Evolutionary conservation across 2,113 vertebrate genomes (phyloP).

Genomic region (Synchiropus splendidus): DNA sequence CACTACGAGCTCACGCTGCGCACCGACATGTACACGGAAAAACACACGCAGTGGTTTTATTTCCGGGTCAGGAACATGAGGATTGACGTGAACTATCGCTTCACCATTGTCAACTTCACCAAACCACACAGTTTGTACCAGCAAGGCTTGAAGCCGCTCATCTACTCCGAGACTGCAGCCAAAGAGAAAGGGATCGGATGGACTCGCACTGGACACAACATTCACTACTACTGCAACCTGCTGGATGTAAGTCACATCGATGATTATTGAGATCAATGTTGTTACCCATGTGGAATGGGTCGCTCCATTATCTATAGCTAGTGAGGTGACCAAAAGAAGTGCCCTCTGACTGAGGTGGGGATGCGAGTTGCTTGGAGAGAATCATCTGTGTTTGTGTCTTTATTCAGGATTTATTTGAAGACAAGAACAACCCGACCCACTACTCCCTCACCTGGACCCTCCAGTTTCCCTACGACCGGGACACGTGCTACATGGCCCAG

Average conservation of each 20-base stretch:
- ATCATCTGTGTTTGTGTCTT: constrained; percentile 3
- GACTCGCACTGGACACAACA: constrained; percentile 63
- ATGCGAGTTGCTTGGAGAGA: too few relatives aligned
- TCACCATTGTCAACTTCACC: constrained; percentile 85
- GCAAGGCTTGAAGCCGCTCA: constrained; percentile 74
- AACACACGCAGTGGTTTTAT: constrained; percentile 95
- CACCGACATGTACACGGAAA: constrained; percentile 81
- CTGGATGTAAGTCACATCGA: constrained; percentile 12
- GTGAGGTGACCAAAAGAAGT: too few relatives aligned
- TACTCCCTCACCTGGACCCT: constrained; percentile 80
- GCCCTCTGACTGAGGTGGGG: too few relatives aligned
- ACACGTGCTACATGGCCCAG: constrained; percentile 86
- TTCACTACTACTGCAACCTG: constrained; percentile 69
- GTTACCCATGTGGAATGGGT: background rate
- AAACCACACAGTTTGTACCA: constrained; percentile 82
- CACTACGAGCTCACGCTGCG: constrained; percentile 80
- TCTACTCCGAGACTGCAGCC: constrained; percentile 82
- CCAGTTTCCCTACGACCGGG: constrained; percentile 71
- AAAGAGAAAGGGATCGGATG: constrained; percentile 65
- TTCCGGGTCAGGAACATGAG: constrained; percentile 83
- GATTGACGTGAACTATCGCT: constrained; percentile 70
- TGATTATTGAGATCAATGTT: background rate
- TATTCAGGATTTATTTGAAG: constrained; percentile 28
- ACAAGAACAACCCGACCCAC: background rate
- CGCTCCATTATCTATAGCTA: too few relatives aligned